phyloP scores from a whole-genome alignment of 2,113 vertebrate species.

The Halichoerus grypus region DNA sequence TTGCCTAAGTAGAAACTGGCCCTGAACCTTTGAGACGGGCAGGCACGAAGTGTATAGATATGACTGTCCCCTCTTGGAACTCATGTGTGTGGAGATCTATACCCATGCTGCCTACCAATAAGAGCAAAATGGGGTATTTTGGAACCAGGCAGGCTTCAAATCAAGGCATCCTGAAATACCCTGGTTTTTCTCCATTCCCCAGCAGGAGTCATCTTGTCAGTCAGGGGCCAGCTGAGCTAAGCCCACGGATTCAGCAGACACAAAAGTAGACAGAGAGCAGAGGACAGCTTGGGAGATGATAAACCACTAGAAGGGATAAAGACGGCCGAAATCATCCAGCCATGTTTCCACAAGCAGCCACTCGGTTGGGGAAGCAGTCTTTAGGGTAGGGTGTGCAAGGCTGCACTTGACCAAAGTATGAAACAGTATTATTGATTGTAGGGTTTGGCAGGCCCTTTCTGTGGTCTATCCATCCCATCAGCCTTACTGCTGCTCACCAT shows the following conservation, averaged over 20 bases:
- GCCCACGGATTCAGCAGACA: neutral
- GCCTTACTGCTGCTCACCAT: neutral
- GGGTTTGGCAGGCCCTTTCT: neutral
- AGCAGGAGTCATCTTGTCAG: neutral
- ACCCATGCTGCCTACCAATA: neutral
- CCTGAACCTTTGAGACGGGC: neutral
- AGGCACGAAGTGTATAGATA: neutral
- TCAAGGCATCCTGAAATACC: neutral
- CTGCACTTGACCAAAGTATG: neutral
- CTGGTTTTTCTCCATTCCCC: neutral
- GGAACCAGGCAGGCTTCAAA: neutral
- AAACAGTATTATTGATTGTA: rapidly evolving
- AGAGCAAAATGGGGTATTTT: neutral
- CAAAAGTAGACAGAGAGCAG: neutral
- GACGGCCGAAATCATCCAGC: neutral
- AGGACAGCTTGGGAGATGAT: neutral
- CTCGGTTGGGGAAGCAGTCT: neutral
- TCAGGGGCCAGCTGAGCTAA: neutral
- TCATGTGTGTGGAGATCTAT: neutral
- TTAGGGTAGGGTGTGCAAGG: neutral
- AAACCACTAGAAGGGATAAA: neutral
- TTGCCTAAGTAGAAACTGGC: neutral
- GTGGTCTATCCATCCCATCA: neutral
- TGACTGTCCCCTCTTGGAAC: neutral
- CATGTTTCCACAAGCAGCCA: neutral